A percentile compares a stretch with the other conserved stretches of the same genome.
phyloP scores from a whole-genome alignment of 2,888 invertebrate genomes.

The Candidula unifasciata region DNA sequence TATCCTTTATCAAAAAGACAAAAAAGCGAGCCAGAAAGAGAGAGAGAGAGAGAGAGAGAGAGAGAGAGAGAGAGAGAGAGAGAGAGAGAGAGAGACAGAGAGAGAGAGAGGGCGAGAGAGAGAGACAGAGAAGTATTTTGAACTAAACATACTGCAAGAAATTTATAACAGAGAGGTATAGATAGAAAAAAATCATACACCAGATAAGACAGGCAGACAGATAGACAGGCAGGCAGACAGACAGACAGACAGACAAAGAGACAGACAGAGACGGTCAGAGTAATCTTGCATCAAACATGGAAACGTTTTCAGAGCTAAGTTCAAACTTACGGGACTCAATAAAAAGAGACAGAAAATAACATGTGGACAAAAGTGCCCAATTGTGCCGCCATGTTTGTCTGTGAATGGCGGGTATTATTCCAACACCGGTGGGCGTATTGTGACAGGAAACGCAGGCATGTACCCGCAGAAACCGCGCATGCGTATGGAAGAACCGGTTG shows the following conservation, averaged over 20 bases:
- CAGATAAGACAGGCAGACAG: background rate
- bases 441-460: constrained; percentile 51
- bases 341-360: too few species aligned
- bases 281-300: too few species aligned
- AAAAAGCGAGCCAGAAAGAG: too few species aligned
- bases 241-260: background rate
- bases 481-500: constrained; percentile 41
- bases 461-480: constrained; percentile 44
- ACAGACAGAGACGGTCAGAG: background rate
- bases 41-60: too few species aligned
- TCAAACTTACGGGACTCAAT: too few species aligned
- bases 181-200: background rate
- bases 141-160: background rate
- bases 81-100: too few species aligned
- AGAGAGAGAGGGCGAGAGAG: too few species aligned
- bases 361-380: background rate
- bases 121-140: too few species aligned
- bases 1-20: background rate
- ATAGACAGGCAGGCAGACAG: background rate
- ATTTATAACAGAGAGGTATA: background rate
- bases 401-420: constrained; percentile 29
- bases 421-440: constrained; percentile 27
- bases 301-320: too few species aligned
- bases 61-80: too few species aligned
- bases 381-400: background rate